A percentile compares a stretch with the other conserved stretches of the same genome.
Conservation (phyloP, 2,888 invertebrate genomes). For the Platycheirus rosarum region DNA sequence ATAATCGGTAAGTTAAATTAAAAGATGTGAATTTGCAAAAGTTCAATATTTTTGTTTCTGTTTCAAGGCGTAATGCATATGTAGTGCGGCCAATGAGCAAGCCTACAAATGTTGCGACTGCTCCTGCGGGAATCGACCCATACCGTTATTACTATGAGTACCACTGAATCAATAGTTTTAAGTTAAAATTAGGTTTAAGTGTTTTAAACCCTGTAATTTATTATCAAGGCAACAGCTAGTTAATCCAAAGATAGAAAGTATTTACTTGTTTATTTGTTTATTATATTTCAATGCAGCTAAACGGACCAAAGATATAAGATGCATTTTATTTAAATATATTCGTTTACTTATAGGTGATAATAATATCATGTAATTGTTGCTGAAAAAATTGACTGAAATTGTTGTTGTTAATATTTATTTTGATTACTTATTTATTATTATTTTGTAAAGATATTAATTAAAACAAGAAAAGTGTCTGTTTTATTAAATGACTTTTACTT, state of each 20-base stretch:
- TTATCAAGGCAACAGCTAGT: neutral
- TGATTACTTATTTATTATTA: conserved; percentile 22
- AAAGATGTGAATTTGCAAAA: no score
- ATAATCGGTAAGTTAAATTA: conserved; percentile 83
- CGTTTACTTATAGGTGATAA: no score
- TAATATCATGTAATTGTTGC: no score
- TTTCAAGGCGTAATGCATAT: conserved; percentile 85
- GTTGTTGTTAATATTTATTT: neutral
- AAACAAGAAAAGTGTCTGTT: neutral
- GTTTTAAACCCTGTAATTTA: neutral
- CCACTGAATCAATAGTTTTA: conserved; percentile 76
- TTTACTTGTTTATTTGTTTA: neutral
- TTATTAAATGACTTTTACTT: conserved; percentile 17
- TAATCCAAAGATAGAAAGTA: conserved; percentile 2
- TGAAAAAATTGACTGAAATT: conserved; percentile 26
- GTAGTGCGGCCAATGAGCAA: conserved; percentile 85
- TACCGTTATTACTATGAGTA: conserved; percentile 85
- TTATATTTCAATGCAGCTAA: conserved; percentile 24
- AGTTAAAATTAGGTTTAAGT: conserved; percentile 34
- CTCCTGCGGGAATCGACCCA: conserved; percentile 83
- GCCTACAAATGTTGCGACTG: conserved; percentile 77
- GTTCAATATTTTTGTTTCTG: conserved; percentile 8
- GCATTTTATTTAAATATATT: no score
- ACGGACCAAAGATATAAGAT: conserved; percentile 50
- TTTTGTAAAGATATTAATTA: neutral